Percentiles rank a stretch among this genome's conserved stretches.
These are phyloP conservation scores for Pyxicephalus adspersus DNA, from an alignment of 2,113 vertebrate genomes.

Conservation along the genomic window DNA sequence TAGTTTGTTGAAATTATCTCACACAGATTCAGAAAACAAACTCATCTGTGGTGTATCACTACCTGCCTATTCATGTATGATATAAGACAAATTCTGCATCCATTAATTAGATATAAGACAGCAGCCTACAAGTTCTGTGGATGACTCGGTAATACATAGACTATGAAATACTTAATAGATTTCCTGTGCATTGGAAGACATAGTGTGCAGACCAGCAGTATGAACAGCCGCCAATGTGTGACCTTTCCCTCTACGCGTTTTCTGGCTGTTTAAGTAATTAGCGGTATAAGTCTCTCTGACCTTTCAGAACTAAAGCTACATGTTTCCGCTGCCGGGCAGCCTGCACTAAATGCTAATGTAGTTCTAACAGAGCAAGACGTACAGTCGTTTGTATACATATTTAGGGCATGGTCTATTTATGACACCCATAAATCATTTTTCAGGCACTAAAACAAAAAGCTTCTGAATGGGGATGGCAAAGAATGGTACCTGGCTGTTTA, in stretches of 20 bases:
- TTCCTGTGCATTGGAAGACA: background rate
- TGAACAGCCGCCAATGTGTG: slow-evolving; percentile 19
- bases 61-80: background rate
- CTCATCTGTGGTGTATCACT: background rate
- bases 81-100: background rate
- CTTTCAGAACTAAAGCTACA: slow-evolving; percentile 39
- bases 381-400: too few species aligned
- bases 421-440: too few species aligned
- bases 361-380: too few species aligned
- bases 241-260: slow-evolving; percentile 47
- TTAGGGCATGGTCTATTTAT: too few species aligned
- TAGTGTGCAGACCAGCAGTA: background rate
- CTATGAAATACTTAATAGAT: slow-evolving; percentile 39
- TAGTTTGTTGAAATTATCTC: too few species aligned
- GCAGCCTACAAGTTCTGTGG: background rate
- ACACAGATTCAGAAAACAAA: background rate
- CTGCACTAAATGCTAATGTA: too few species aligned
- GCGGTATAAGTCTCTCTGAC: slow-evolving; percentile 47
- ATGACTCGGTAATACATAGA: too few species aligned
- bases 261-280: slow-evolving; percentile 49
- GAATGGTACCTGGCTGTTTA: too few species aligned
- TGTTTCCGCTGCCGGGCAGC: too few species aligned
- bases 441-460: too few species aligned
- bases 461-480: too few species aligned
- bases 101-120: background rate